phyloP scores from a whole-genome alignment of 2,888 invertebrate species.

The Bombylius major region DNA sequence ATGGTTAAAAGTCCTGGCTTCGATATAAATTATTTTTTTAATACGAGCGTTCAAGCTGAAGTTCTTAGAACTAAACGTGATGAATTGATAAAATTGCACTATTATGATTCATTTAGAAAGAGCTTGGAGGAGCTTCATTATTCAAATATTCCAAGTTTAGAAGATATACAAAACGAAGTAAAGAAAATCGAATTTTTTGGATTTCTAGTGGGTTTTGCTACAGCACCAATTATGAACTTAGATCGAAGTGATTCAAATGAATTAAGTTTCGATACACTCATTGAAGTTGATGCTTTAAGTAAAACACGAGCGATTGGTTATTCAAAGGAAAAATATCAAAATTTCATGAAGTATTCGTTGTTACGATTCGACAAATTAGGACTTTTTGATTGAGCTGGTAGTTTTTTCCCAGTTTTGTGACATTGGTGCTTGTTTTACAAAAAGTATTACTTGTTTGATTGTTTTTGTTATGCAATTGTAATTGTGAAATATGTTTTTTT shows the following conservation, averaged over 20 bases:
- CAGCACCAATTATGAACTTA: neutral
- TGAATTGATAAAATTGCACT: neutral
- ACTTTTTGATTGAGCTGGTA: neutral
- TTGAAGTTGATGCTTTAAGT: neutral
- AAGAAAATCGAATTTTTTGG: neutral
- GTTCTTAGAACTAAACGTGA: neutral
- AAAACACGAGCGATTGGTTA: neutral
- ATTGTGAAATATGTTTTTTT: too few relatives aligned
- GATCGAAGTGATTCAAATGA: neutral
- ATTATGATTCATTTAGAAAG: neutral
- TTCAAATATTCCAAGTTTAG: neutral
- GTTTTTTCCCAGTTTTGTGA: too few relatives aligned
- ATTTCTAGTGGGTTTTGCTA: neutral
- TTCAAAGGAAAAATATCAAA: neutral
- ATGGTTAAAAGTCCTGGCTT: constrained; percentile 1
- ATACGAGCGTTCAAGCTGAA: neutral
- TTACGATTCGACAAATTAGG: neutral
- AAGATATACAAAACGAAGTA: neutral
- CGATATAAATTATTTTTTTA: constrained; percentile 8
- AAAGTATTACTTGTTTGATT: too few relatives aligned
- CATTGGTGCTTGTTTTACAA: too few relatives aligned
- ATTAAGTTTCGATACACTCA: neutral
- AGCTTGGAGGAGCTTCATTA: neutral
- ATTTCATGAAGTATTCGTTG: neutral
- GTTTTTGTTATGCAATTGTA: too few relatives aligned